Evolutionary conservation across 1,140 invertebrate species (phyloP), one percentile per base, ranked within the genome.

Genomic region (Varroa destructor): DNA sequence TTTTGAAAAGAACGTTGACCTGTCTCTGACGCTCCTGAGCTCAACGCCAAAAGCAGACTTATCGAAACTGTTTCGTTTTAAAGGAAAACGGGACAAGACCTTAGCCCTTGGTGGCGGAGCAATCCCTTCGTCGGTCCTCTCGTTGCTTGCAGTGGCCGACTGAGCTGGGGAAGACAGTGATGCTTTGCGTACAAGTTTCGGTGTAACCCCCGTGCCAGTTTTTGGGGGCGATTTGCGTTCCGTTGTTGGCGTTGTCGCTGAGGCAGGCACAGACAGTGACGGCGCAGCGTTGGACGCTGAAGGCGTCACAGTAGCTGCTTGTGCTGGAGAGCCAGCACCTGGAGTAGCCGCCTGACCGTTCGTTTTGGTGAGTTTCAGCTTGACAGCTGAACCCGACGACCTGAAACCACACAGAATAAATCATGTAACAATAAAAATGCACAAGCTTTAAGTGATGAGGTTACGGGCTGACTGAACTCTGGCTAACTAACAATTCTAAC

Each of bases 181-280:
- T 40, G 46, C 12, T 67, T 67, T 67, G 10, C 61, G 61, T 14
- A 46, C 36, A 46, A 67, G 61, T 67, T 67, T 67, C 46, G 61
- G 14, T 67, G 61, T 67, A 51, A 51, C 46, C 12, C 40, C 46
- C 40, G 61, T 67, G 40, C 37, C 61, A 46, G 14, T 67, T 37
- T 67, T 67, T 12, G 61, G 61, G 12, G 61, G 61, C 14, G 61
- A 67, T 40, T 40, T 67, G 40, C 61, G 61, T 67, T 67, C 61
- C 61, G 61, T 37, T 40, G 40, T 58, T 58, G 57, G 42, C 57
- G 57, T 25, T 37, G 57, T 58, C 5, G 57, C 37, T 67, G 61
- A 8, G 1, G 61, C 37, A 14, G 61, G 61, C 46, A 67, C 14
- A 4, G 40, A 2, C 12, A 2, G 61, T 43, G 61, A 14, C 46